phyloP scores from a whole-genome alignment of 2,113 vertebrate genomes.

The Oncorhynchus tshawytscha region DNA sequence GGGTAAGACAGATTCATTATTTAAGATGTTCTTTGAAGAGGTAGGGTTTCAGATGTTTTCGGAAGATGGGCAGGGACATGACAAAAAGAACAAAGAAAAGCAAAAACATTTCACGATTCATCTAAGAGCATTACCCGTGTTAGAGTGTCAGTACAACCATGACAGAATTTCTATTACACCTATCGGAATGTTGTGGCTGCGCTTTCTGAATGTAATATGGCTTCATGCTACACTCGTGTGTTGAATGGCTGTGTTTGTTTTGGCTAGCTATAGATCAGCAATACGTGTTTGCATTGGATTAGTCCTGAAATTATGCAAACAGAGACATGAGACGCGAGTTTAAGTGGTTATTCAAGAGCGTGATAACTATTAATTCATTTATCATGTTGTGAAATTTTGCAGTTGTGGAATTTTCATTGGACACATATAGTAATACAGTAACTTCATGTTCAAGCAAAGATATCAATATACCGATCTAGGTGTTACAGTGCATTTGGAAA shows the following conservation, averaged over 20 bases:
- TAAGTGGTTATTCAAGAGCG: neutral
- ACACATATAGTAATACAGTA: no score
- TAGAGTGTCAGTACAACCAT: constrained; percentile 18
- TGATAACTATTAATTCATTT: neutral
- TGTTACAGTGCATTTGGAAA: no score
- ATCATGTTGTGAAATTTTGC: no score
- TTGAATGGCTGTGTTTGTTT: neutral
- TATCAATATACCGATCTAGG: no score
- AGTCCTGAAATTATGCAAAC: constrained; percentile 10
- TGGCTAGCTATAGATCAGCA: neutral
- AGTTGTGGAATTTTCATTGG: no score
- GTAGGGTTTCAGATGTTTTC: no score
- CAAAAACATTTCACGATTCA: neutral
- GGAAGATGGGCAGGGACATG: no score
- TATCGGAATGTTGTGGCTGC: neutral
- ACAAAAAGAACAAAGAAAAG: no score
- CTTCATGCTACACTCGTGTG: neutral
- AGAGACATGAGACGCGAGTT: neutral
- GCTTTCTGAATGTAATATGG: constrained; percentile 16
- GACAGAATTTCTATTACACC: neutral
- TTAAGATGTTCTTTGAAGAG: no score
- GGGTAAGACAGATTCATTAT: no score
- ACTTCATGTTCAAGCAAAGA: no score
- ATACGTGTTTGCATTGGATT: no score
- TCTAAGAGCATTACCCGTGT: neutral